A percentile compares a stretch with the other conserved stretches of the same genome.
Evolutionary conservation across 2,888 invertebrate genomes (phyloP).

Genomic region (Noctua comes): DNA sequence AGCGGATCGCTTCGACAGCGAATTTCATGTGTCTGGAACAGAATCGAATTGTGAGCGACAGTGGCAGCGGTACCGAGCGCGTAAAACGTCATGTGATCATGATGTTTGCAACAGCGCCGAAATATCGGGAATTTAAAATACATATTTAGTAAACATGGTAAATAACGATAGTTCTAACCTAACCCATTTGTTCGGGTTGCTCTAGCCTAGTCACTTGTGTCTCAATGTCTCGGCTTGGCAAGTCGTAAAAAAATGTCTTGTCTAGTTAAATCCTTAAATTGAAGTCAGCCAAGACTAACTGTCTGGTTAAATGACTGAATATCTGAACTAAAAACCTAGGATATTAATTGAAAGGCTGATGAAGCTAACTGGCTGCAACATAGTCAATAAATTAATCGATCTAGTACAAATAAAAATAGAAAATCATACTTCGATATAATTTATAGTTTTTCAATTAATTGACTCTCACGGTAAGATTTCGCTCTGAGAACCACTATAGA

Average conservation of each 20-base stretch:
- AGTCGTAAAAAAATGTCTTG: not conserved
- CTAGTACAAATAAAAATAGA: constrained; percentile 53
- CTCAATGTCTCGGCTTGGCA: not conserved
- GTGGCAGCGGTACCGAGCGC: not conserved
- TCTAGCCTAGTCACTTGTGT: not conserved
- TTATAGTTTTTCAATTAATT: constrained; percentile 49
- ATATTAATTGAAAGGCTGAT: not conserved
- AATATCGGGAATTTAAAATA: not conserved
- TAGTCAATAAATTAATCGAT: constrained; percentile 25
- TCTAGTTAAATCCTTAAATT: not conserved
- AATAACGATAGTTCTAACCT: not conserved
- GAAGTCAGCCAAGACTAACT: not conserved
- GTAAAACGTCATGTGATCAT: no score
- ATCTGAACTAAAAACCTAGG: not conserved
- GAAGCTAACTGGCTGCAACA: not conserved
- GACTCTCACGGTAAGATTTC: constrained; percentile 61
- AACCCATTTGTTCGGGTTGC: not conserved
- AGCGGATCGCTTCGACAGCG: no score
- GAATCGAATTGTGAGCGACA: not conserved
- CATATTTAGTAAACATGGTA: not conserved
- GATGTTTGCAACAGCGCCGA: not conserved
- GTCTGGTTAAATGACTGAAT: not conserved
- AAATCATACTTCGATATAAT: constrained; percentile 44
- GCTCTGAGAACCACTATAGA: constrained; percentile 48
- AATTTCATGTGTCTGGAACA: not conserved